Conservation (phyloP, 2,888 invertebrate species). For the Eugnorisma glareosa region DNA sequence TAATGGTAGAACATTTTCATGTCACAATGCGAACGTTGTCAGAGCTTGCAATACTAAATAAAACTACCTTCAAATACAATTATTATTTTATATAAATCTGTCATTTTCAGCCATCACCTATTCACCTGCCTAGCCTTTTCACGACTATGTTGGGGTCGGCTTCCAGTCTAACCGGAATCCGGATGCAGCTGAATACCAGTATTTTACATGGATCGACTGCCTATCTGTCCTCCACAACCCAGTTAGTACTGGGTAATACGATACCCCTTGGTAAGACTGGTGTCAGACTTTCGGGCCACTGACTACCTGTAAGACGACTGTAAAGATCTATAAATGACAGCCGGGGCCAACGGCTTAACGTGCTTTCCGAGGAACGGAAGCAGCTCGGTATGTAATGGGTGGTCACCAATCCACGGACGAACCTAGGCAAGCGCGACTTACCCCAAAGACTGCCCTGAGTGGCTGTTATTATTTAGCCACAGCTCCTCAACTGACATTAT, state of each 20-base stretch:
- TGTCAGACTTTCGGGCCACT: background rate
- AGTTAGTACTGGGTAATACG: background rate
- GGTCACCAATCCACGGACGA: background rate
- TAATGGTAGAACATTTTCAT: constrained; percentile 8
- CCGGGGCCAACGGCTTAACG: background rate
- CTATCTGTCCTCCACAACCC: background rate
- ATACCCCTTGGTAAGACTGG: background rate
- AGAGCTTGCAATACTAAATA: background rate
- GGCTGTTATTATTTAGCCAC: background rate
- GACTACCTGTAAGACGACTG: background rate
- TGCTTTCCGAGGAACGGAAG: background rate
- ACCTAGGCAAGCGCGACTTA: background rate
- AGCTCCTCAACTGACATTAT: background rate
- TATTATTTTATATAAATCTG: background rate
- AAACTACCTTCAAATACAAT: background rate
- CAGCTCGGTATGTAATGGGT: background rate
- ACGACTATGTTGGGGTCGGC: background rate
- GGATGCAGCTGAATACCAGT: background rate
- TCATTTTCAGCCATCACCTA: background rate
- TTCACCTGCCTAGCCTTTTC: background rate
- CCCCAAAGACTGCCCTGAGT: background rate
- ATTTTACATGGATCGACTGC: background rate
- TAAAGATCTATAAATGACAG: background rate
- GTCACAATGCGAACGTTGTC: background rate
- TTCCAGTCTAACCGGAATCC: too few species aligned